Percentiles rank a stretch among this genome's conserved stretches.
Evolutionary conservation across 2,113 vertebrate genomes (phyloP).

Genomic region (Caracal caracal): DNA sequence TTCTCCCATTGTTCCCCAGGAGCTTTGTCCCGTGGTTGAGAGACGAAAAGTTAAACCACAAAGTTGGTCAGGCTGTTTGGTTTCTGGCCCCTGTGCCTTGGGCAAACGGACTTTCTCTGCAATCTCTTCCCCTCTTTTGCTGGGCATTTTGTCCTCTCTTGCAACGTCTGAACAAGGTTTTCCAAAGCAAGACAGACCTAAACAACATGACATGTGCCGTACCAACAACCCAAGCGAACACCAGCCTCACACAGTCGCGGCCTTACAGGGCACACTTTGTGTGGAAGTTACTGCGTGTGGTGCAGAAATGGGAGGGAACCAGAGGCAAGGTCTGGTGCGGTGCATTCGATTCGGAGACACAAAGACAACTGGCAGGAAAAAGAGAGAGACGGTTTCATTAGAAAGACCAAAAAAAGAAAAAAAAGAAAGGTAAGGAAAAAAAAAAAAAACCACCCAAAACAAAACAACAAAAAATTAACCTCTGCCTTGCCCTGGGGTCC

Average conservation of each 20-base stretch:
- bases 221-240: not conserved
- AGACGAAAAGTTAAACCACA: constrained; percentile 71
- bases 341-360: constrained; percentile 68
- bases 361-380: constrained; percentile 61
- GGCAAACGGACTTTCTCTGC: constrained; percentile 73
- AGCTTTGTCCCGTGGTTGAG: constrained; percentile 72
- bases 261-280: constrained; percentile 52
- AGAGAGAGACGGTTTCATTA: constrained; percentile 37
- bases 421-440: not conserved
- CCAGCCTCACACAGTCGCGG: constrained; percentile 36
- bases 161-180: constrained; percentile 65
- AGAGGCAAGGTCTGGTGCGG: not conserved
- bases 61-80: constrained; percentile 59
- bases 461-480: not conserved
- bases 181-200: constrained; percentile 66
- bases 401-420: constrained; percentile 6
- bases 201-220: not conserved
- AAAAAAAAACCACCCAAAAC: not conserved
- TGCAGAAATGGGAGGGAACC: constrained; percentile 39
- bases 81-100: constrained; percentile 35
- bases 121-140: not conserved
- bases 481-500: constrained; percentile 49
- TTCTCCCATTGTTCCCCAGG: constrained; percentile 57
- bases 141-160: constrained; percentile 66
- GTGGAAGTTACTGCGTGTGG: not conserved